A percentile compares a stretch with the other conserved stretches of the same genome.
phyloP scores from a whole-genome alignment of 2,113 vertebrate genomes.

The Zeus faber region DNA sequence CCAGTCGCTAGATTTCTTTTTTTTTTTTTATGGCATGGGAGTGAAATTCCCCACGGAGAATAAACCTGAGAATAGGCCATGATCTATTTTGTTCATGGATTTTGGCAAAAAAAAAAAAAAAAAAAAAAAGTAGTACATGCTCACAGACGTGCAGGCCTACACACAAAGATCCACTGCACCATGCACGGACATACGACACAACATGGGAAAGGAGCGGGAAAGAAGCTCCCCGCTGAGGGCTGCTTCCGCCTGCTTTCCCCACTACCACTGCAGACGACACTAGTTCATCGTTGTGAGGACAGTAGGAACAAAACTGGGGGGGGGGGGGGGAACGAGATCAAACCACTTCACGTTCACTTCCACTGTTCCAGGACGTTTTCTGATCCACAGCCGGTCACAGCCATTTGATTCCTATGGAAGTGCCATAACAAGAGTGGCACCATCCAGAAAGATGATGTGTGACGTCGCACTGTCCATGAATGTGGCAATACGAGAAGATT shows the following conservation, averaged over 20 bases:
- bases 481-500: neutral
- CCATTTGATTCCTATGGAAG: constrained; percentile 1
- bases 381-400: neutral
- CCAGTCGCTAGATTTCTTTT: neutral
- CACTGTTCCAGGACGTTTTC: neutral
- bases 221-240: neutral
- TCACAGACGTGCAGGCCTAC: neutral
- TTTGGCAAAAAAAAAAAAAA: constrained; percentile 18
- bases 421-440: neutral
- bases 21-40: neutral
- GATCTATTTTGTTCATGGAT: constrained; percentile 12
- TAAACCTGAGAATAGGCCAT: constrained; percentile 22
- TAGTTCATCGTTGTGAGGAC: neutral
- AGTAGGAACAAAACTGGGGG: constrained; percentile 5
- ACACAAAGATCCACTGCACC: neutral
- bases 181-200: neutral
- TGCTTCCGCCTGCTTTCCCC: neutral
- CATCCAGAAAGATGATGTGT: neutral
- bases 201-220: constrained; percentile 14
- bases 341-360: neutral
- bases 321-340: neutral
- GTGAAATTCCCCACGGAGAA: neutral
- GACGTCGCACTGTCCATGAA: neutral
- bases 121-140: neutral
- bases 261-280: neutral